Evolutionary conservation across 2,113 vertebrate genomes (phyloP).

Genomic region (Paratilapia polleni): DNA sequence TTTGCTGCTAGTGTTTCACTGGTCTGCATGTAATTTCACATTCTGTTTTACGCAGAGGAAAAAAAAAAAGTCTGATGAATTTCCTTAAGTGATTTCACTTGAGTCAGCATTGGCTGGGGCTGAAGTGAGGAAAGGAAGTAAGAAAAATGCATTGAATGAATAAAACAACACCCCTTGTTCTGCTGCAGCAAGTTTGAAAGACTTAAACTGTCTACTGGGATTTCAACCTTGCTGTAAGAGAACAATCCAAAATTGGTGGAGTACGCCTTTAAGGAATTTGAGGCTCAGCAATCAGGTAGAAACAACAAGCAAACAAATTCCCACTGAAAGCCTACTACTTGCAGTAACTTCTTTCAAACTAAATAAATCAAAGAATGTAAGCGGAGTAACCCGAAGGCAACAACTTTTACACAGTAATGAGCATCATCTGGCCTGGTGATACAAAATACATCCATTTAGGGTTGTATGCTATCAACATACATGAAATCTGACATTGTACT

Average conservation of each 20-base stretch:
- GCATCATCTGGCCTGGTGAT: not conserved
- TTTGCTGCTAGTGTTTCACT: not conserved
- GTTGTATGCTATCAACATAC: too few relatives aligned
- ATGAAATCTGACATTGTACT: too few relatives aligned
- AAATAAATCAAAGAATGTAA: not conserved
- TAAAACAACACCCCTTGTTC: not conserved
- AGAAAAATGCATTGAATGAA: not conserved
- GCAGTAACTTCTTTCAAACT: not conserved
- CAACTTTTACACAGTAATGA: not conserved
- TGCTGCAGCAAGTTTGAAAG: conserved; percentile 3
- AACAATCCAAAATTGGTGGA: not conserved
- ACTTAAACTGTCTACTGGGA: not conserved
- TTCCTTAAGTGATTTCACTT: not conserved
- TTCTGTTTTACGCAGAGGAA: not conserved
- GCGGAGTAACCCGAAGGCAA: not conserved
- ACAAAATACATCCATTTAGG: not conserved
- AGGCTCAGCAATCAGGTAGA: not conserved
- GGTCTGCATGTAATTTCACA: not conserved
- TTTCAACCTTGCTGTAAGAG: not conserved
- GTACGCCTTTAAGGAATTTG: fast-evolving
- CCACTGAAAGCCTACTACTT: not conserved
- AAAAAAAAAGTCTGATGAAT: conserved; percentile 3
- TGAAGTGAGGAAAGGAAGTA: not conserved
- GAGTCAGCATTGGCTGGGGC: not conserved
- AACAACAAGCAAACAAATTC: not conserved